phyloP scores from a whole-genome alignment of 2,797 vertebrate genomes.

The Sebastes cheni region DNA sequence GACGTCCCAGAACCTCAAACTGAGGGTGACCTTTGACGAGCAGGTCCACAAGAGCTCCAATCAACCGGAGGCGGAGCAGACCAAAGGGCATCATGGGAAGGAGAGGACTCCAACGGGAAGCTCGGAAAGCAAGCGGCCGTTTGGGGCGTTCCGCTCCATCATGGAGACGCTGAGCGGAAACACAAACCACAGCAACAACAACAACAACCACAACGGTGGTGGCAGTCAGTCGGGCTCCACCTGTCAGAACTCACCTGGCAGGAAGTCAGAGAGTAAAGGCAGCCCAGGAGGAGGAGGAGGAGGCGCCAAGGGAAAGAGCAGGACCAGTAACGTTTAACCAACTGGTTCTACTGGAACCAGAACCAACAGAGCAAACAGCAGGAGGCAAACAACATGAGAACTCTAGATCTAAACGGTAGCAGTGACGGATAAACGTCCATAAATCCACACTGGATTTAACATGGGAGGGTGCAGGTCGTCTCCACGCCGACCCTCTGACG shows the following conservation, averaged over 20 bases:
- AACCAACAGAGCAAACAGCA: not conserved
- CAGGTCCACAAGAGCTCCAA: conserved; percentile 88
- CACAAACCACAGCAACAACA: conserved; percentile 83
- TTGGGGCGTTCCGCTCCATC: conserved; percentile 94
- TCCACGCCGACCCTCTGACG: no score
- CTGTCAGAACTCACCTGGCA: conserved; percentile 87
- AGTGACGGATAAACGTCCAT: no score
- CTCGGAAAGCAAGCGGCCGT: conserved; percentile 86
- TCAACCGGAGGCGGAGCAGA: conserved; percentile 64
- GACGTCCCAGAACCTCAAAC: conserved; percentile 93
- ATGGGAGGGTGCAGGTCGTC: no score
- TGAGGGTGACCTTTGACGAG: conserved; percentile 97
- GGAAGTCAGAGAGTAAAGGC: conserved; percentile 87
- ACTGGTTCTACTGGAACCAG: conserved; percentile 17
- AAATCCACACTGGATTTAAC: no score
- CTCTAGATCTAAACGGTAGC: fast-evolving
- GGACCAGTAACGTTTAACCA: conserved; percentile 83
- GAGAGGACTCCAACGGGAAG: conserved; percentile 74
- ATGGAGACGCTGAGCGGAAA: conserved; percentile 97
- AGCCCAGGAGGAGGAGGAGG: conserved; percentile 70
- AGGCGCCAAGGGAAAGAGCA: conserved; percentile 87
- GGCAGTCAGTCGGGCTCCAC: conserved; percentile 36
- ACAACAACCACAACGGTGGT: not conserved
- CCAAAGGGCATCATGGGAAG: conserved; percentile 82
- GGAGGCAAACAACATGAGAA: conserved; percentile 13